These are phyloP conservation scores for Clepsis dumicolana DNA, from an alignment of 2,888 invertebrate species.

Conservation along the genomic window DNA sequence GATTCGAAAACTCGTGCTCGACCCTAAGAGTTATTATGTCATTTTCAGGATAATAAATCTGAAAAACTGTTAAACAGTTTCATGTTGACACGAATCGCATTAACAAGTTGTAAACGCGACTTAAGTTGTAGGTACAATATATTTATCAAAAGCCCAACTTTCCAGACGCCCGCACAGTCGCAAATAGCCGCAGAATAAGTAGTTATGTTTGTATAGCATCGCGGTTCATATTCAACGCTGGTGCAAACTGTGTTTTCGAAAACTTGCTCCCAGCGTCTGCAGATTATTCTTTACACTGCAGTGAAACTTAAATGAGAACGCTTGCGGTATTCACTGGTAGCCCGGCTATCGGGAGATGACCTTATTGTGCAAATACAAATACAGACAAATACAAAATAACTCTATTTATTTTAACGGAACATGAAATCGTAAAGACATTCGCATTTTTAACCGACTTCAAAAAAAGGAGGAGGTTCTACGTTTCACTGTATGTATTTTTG, in stretches of 20 bases:
- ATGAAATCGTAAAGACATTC: too few species aligned
- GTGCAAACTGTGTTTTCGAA: not conserved
- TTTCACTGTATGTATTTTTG: too few species aligned
- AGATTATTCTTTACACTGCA: slow-evolving; percentile 12
- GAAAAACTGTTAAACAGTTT: too few species aligned
- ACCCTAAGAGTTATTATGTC: too few species aligned
- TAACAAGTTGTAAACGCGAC: not conserved
- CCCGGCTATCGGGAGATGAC: too few species aligned
- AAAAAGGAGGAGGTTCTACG: too few species aligned
- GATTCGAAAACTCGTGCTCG: too few species aligned
- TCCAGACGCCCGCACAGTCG: slow-evolving; percentile 25
- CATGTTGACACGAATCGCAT: not conserved
- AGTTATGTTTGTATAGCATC: slow-evolving; percentile 23
- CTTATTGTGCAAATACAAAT: too few species aligned
- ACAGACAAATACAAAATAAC: too few species aligned
- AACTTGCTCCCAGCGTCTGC: slow-evolving; percentile 10
- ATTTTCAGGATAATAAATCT: too few species aligned
- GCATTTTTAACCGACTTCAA: too few species aligned
- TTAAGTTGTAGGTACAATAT: not conserved
- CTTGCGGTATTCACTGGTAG: not conserved
- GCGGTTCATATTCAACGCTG: slow-evolving; percentile 35
- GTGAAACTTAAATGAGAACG: slow-evolving; percentile 4
- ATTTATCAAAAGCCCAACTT: slow-evolving; percentile 25
- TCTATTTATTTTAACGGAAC: too few species aligned
- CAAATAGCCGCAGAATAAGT: slow-evolving; percentile 19